Conservation (phyloP, 2,797 vertebrate species). For the Spatula clypeata region DNA sequence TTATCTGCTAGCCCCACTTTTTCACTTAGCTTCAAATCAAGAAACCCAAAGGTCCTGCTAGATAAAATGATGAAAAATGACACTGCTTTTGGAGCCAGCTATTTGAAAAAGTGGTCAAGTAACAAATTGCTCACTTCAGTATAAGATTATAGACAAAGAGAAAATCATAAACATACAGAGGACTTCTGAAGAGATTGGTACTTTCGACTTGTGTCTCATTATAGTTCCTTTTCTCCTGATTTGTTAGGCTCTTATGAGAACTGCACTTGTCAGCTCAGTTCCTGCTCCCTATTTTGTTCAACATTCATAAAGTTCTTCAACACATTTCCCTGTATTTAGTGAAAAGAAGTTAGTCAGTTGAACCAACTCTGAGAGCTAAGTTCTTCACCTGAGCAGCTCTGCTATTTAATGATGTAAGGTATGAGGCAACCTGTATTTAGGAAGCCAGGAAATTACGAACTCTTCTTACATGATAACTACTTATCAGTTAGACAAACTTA, state of each 20-base stretch:
- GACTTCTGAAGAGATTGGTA: neutral
- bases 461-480: neutral
- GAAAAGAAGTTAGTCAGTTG: neutral
- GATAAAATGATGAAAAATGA: neutral
- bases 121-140: neutral
- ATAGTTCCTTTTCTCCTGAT: neutral
- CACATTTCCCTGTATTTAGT: neutral
- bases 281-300: neutral
- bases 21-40: neutral
- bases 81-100: neutral
- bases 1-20: neutral
- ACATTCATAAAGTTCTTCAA: neutral
- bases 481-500: neutral
- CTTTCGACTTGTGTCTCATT: neutral
- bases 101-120: neutral
- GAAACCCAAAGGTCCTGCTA: neutral
- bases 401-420: neutral
- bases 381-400: neutral
- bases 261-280: neutral
- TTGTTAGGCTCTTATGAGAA: neutral
- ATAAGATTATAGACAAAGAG: neutral
- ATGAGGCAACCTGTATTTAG: neutral
- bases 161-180: neutral
- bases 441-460: neutral
- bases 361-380: neutral